Percentiles rank a stretch among this genome's conserved stretches.
Evolutionary conservation across 2,113 vertebrate species (phyloP).

Genomic region (Sinocyclocheilus anophthalmus): DNA sequence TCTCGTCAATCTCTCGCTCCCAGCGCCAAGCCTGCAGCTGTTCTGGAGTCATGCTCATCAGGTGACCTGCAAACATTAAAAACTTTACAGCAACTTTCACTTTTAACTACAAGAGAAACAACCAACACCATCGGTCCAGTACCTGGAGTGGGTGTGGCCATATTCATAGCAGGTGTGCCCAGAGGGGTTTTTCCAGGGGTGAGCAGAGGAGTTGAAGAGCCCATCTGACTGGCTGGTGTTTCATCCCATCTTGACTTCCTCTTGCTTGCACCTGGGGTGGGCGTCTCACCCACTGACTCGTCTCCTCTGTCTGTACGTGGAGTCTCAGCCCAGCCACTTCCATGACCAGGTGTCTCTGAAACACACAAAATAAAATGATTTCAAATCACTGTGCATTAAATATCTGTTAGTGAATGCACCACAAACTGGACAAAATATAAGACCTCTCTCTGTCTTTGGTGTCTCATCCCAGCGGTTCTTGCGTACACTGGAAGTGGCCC

Average conservation of each 20-base stretch:
- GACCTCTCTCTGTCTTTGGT: conserved; percentile 94
- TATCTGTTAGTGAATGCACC: background rate
- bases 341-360: conserved; percentile 93
- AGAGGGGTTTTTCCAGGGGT: conserved; percentile 97
- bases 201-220: conserved; percentile 92
- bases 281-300: conserved; percentile 96
- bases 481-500: conserved; percentile 91
- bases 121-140: conserved; percentile 8
- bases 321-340: conserved; percentile 97
- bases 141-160: conserved; percentile 98
- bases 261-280: conserved; percentile 96
- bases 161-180: conserved; percentile 98
- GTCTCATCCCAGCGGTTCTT: conserved; percentile 99
- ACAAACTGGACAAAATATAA: conserved; percentile 23
- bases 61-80: conserved; percentile 80
- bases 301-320: conserved; percentile 95
- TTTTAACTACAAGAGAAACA: background rate
- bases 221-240: conserved; percentile 97
- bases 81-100: background rate
- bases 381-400: background rate
- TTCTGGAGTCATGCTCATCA: conserved; percentile 99
- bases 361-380: background rate
- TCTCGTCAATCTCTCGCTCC: conserved; percentile 97
- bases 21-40: conserved; percentile 98
- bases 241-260: conserved; percentile 98